Base-by-base conservation (phyloP, 2,888 invertebrate genomes). In the Malthinus seriepunctatus region DNA sequence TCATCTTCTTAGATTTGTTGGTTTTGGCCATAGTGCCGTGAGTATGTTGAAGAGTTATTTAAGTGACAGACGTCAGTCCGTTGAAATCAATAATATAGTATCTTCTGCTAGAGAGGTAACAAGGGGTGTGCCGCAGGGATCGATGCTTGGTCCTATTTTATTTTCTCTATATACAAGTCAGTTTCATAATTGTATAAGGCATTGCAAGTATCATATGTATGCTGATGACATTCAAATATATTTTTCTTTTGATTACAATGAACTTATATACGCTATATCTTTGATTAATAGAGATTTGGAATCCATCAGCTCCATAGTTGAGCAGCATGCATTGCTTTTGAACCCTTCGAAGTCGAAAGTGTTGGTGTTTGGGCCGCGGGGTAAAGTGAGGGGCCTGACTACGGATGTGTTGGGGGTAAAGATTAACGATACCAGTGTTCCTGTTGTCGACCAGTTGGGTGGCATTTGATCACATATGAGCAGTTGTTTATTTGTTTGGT, bases 131-230 rank as follows among this genome's bases (percentile, higher is more conserved):
- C 46, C 46, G 31, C 46, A 46, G 46, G 31, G 46, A 8, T 32
- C 32, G 3, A 46, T 46, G 9, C 31, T 46, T 12, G 46, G 46
- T 12, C 46, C 46, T 10, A 9, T 46, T 9, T 32, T 46, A n/a
- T 46, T 46, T 32, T 15, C 46, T 46, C 5, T 46, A 8, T 46
- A 46, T 46, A 46, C 46, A 39, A 6, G 10, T 5, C 8, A 11
- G 23, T 23, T 23, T 23, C 39, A 8, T 39, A 39, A 37, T 37
- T 6, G 7, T 6, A 39, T 11, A 9, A 12, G 39, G 14, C 39
- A 39, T 39, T 39, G 39, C 12, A 3, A 39, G 11, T 39, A 10
- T 39, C 39, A 39, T 11, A 12, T 39, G 14, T 39, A 39, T 39
- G 39, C 39, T n/a, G 10, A 39, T 39, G 39, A 39, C 14, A 39